Evolutionary conservation across 2,888 invertebrate genomes (phyloP).

Genomic region (Eremobia ochroleuca): DNA sequence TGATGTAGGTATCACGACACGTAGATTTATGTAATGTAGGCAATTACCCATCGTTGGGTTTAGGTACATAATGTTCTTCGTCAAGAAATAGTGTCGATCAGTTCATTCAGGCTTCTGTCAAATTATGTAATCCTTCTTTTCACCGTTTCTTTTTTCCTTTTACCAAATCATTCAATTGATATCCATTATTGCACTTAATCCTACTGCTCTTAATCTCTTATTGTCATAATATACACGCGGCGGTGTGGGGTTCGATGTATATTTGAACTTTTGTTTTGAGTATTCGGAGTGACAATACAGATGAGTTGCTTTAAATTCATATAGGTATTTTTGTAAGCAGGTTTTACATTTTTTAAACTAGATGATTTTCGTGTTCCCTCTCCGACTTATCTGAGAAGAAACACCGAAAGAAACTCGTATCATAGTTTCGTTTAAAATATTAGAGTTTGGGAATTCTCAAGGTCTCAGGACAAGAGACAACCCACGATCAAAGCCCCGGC

Average conservation of each 20-base stretch:
- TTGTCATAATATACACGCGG: too few species aligned
- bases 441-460: background rate
- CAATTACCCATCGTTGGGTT: constrained; percentile 29
- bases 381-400: background rate
- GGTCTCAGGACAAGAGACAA: background rate
- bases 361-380: background rate
- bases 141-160: background rate
- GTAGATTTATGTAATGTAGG: constrained; percentile 48
- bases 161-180: background rate
- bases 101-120: background rate
- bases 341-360: background rate
- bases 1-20: constrained; percentile 48
- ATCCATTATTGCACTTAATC: background rate
- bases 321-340: background rate
- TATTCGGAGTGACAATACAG: too few species aligned
- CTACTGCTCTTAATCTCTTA: too few species aligned
- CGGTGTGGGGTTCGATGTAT: too few species aligned
- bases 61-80: background rate
- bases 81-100: constrained; percentile 12
- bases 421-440: background rate
- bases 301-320: too few species aligned
- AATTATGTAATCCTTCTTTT: background rate
- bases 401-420: background rate
- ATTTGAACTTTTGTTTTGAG: too few species aligned
- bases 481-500: too few species aligned